Evolutionary conservation across 92 coral and sea anemone genomes (phyloP).

Genomic region (Zoanthus gigantus): DNA sequence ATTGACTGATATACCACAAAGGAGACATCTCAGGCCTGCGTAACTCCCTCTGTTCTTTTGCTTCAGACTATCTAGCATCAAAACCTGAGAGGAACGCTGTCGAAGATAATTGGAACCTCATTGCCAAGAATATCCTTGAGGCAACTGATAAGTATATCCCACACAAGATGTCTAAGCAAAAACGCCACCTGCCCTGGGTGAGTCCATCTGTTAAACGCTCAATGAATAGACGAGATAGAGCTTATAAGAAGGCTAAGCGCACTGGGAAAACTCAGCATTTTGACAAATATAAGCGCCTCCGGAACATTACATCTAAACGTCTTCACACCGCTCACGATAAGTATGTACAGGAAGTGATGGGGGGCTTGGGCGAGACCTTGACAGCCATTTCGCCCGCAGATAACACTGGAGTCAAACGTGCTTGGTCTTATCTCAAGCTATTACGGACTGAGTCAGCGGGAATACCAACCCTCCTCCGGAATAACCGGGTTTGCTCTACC

Average conservation of each 20-base stretch:
- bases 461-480: conserved; percentile 54
- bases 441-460: conserved; percentile 58
- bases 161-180: not conserved
- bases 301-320: conserved; percentile 1
- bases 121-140: not conserved
- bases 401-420: conserved; percentile 46
- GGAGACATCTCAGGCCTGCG: no score
- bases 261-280: not conserved
- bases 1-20: no score
- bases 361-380: not conserved
- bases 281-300: conserved; percentile 24
- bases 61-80: not conserved
- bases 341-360: not conserved
- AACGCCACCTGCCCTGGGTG: conserved; percentile 10
- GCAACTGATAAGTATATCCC: not conserved
- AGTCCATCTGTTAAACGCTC: not conserved
- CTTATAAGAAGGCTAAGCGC: not conserved
- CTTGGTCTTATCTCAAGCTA: conserved; percentile 68
- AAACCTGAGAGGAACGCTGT: conserved; percentile 48
- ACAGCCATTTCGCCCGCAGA: not conserved
- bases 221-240: not conserved
- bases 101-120: conserved; percentile 22
- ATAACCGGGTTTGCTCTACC: conserved; percentile 55
- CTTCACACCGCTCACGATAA: not conserved
- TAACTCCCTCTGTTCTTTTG: no score